Conservation (phyloP, 2,888 invertebrate species). For the Rotaria magnacalcarata region DNA sequence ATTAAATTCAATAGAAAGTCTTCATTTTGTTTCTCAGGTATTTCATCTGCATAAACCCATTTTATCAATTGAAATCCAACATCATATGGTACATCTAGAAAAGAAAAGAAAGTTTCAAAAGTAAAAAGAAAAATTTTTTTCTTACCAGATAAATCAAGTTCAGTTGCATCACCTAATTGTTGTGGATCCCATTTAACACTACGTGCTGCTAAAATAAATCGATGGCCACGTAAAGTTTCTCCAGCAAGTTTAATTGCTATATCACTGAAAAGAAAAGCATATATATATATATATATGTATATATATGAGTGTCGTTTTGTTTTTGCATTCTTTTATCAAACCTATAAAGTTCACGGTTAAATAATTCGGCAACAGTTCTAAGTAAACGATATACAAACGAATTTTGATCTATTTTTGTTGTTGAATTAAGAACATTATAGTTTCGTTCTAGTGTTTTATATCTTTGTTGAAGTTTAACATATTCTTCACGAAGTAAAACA, state of each 20-base stretch:
- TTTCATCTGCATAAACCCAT: slow-evolving; percentile 85
- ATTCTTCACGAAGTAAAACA: slow-evolving; percentile 78
- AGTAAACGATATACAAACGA: slow-evolving; percentile 76
- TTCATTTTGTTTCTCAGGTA: slow-evolving; percentile 69
- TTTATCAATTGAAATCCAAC: slow-evolving; percentile 74
- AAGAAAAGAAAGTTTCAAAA: neutral
- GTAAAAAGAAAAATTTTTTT: neutral
- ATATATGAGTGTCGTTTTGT: too few relatives aligned
- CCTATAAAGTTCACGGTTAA: slow-evolving; percentile 68
- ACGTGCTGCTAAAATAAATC: slow-evolving; percentile 79
- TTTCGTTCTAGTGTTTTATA: slow-evolving; percentile 77
- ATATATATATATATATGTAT: too few relatives aligned
- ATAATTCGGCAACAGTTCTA: slow-evolving; percentile 73
- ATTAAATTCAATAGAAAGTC: slow-evolving; percentile 73
- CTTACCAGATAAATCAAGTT: slow-evolving; percentile 64
- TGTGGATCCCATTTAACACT: slow-evolving; percentile 80
- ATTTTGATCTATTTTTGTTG: slow-evolving; percentile 55
- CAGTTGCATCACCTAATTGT: slow-evolving; percentile 67
- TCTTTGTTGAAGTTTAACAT: slow-evolving; percentile 77
- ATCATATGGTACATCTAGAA: slow-evolving; percentile 70
- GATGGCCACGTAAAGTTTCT: slow-evolving; percentile 75
- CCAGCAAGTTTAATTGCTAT: slow-evolving; percentile 71
- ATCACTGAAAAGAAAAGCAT: slow-evolving; percentile 65
- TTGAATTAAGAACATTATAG: slow-evolving; percentile 71
- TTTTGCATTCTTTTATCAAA: neutral